phyloP scores from a whole-genome alignment of 2,888 invertebrate genomes.

The Notocelia uddmanniana region DNA sequence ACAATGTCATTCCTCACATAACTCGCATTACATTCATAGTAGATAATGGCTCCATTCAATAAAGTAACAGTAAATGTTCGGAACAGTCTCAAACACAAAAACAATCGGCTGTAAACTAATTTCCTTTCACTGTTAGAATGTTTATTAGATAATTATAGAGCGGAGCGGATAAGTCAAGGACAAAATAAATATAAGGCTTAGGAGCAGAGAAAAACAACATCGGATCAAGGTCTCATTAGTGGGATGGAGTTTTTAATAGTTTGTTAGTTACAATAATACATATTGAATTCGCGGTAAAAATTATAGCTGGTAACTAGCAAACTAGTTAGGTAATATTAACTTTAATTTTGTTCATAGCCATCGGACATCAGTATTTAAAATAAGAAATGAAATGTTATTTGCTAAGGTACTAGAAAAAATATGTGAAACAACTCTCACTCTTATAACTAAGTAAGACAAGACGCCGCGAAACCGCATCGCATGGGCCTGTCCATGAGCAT shows the following conservation, averaged over 20 bases:
- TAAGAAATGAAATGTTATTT: too few species aligned
- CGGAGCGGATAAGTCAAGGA: constrained; percentile 8
- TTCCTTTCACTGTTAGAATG: constrained; percentile 24
- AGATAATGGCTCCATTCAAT: background rate
- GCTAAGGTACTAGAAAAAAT: too few species aligned
- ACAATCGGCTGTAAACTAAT: constrained; percentile 11
- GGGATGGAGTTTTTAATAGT: background rate
- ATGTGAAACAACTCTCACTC: too few species aligned
- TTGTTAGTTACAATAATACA: background rate
- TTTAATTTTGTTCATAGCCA: too few species aligned
- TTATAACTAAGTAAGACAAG: too few species aligned
- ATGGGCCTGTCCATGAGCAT: too few species aligned
- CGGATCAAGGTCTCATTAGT: background rate
- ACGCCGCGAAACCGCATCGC: too few species aligned
- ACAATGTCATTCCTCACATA: background rate
- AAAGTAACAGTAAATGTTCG: background rate
- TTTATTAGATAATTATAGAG: constrained; percentile 14
- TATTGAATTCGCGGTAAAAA: too few species aligned
- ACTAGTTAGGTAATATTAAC: too few species aligned
- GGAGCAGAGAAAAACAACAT: background rate
- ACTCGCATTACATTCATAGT: background rate
- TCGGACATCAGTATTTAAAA: too few species aligned
- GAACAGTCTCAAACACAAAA: background rate
- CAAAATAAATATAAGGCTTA: background rate
- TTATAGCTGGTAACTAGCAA: too few species aligned